Conservation (phyloP, 2,113 vertebrate genomes). For the Entelurus aequoreus region DNA sequence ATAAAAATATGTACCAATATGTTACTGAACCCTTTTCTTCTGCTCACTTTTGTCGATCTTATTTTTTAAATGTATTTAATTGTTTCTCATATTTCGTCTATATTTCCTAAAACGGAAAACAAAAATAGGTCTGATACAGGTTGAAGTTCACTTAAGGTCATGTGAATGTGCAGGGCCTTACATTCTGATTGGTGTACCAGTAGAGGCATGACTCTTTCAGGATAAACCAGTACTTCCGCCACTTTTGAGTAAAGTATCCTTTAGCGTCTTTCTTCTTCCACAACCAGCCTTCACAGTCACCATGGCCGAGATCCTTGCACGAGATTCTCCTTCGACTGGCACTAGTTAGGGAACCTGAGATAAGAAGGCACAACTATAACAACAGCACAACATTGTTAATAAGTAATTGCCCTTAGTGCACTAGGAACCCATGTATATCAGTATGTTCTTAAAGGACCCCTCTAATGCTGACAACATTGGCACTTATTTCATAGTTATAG, state of each 20-base stretch:
- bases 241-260: conserved; percentile 87
- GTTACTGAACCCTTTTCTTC: too few relatives aligned
- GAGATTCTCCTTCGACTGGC: conserved; percentile 84
- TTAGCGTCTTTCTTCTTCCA: conserved; percentile 90
- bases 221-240: conserved; percentile 92
- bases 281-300: conserved; percentile 87
- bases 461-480: too few relatives aligned
- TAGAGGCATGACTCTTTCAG: conserved; percentile 87
- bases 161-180: conserved; percentile 53
- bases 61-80: not conserved
- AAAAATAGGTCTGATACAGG: not conserved
- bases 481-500: too few relatives aligned
- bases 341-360: conserved; percentile 75
- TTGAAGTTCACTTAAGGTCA: too few relatives aligned
- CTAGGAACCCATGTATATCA: not conserved
- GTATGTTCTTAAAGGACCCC: not conserved
- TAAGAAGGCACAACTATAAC: not conserved
- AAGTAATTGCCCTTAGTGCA: not conserved
- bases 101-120: not conserved
- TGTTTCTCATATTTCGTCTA: not conserved
- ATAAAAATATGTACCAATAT: too few relatives aligned
- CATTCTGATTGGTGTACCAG: conserved; percentile 92
- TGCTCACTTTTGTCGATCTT: not conserved
- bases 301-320: conserved; percentile 84
- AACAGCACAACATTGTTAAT: not conserved